Base-by-base conservation (phyloP, 2,888 invertebrate genomes). In the Ichneumoninae sp. region DNA sequence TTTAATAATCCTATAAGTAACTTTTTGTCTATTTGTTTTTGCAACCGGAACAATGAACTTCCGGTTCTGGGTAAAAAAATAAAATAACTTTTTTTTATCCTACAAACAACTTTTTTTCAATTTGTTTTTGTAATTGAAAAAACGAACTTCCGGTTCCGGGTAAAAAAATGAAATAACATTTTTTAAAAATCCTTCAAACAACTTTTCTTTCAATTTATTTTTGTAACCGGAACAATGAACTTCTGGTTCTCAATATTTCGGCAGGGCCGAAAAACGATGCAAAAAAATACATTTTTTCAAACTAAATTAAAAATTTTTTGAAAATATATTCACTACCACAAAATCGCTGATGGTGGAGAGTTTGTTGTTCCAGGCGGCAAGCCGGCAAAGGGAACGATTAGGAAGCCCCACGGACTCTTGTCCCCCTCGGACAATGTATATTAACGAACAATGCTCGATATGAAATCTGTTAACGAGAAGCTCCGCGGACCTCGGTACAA, bases 391-490 rank as follows among this genome's bases (percentile, higher is more conserved):
- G 47, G 66, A 76, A 47, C 75, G 75, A 75, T 75, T 75, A 75
- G 26, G 50, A 40, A 66, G 76, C 52, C 66, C 76, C 54, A 66
- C 22, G 66, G 8, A 10, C 83, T 65, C 44, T 26, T 71, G 71
- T 71, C 50, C 57, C 75, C 79, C 71, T 66, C 75, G 75, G 71
- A 71, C 44, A 10, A 40, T 80, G 44, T 80, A 72, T 40, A 76
- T 80, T 72, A 76, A 77, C 62, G 36, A 68, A 83, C 80, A 80
- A 75, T 70, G 71, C 71, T 80, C 68, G 82, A 85, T 84, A 84
- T 74, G 75, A 86, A 83, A 79, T 78, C 74, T 80, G 77, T 85
- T 83, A 82, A 84, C 72, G 74, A 85, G 60, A 19, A 19, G 65
- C 52, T 44, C 66, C n/a, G 74, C 50, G 57, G 71, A 76, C 57